Conservation (phyloP, 2,888 invertebrate species). For the Microplitis manilae region DNA sequence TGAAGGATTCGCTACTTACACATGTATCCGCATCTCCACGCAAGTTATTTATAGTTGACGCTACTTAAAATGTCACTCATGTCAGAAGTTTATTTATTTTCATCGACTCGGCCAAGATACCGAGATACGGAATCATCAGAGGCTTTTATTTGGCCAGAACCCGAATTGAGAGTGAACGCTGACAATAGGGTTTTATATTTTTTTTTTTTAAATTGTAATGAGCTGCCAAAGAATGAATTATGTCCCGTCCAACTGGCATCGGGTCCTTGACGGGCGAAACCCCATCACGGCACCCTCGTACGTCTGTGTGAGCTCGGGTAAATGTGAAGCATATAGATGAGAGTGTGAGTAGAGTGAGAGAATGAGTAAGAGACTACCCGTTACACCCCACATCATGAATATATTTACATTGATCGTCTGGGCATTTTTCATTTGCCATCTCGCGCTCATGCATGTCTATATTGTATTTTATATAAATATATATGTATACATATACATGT, state of each 20-base stretch:
- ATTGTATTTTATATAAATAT: slow-evolving; percentile 51
- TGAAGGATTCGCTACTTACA: not conserved
- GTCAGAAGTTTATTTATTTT: slow-evolving; percentile 11
- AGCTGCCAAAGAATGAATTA: slow-evolving; percentile 72
- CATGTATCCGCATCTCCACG: not conserved
- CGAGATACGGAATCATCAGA: slow-evolving; percentile 1
- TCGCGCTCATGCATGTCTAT: slow-evolving; percentile 50
- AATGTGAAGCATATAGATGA: not conserved
- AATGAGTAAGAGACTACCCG: slow-evolving; percentile 42
- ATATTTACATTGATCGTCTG: slow-evolving; percentile 72
- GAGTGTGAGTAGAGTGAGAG: slow-evolving; percentile 4
- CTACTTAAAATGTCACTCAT: slow-evolving; percentile 15
- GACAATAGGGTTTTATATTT: slow-evolving; percentile 45
- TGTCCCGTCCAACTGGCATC: slow-evolving; percentile 69
- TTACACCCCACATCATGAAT: slow-evolving; percentile 70
- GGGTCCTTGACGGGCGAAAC: slow-evolving; percentile 53
- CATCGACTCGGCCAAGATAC: not conserved
- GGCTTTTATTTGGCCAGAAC: slow-evolving; percentile 11
- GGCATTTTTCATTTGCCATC: slow-evolving; percentile 63
- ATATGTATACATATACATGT: slow-evolving; percentile 22
- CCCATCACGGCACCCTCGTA: slow-evolving; percentile 33
- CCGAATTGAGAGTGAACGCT: slow-evolving; percentile 38
- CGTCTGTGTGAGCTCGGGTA: not conserved
- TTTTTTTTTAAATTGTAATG: slow-evolving; percentile 72
- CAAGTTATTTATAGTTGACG: slow-evolving; percentile 26